phyloP scores from a whole-genome alignment of 2,113 vertebrate species.

The Ibidorhyncha struthersii region DNA sequence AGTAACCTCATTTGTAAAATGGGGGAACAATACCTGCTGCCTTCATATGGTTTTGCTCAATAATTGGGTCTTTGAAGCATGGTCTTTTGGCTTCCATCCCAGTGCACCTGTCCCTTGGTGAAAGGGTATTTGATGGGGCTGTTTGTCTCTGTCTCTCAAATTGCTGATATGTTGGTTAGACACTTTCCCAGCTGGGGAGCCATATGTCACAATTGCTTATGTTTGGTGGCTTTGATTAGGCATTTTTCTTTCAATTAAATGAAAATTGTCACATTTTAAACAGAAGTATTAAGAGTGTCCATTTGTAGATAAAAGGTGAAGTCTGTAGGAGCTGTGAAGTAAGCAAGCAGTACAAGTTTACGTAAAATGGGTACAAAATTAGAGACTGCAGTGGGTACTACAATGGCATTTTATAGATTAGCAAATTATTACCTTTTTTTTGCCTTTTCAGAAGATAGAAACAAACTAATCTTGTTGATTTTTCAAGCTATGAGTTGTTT shows the following conservation, averaged over 20 bases:
- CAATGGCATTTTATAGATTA: background rate
- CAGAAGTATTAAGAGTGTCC: background rate
- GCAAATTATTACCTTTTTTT: background rate
- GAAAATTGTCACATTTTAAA: background rate
- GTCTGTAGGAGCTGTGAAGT: background rate
- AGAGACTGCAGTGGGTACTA: background rate
- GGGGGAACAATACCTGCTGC: background rate
- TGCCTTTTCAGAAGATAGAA: background rate
- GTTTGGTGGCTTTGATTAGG: background rate
- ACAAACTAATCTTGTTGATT: background rate
- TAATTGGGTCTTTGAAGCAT: background rate
- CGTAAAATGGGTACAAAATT: background rate
- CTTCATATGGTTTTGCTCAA: background rate
- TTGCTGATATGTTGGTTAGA: background rate
- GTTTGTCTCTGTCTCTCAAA: background rate
- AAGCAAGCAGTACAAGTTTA: background rate
- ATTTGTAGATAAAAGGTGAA: background rate
- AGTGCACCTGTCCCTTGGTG: background rate
- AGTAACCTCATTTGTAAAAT: background rate
- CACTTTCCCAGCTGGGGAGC: slow-evolving; percentile 17
- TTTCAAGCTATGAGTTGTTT: background rate
- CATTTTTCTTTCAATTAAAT: slow-evolving; percentile 21
- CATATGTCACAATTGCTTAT: background rate
- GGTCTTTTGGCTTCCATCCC: background rate
- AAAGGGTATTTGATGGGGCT: background rate